Percentiles rank a stretch among this genome's conserved stretches.
These are phyloP conservation scores for Prunella fulvescens DNA, from an alignment of 2,113 vertebrate species.

Conservation along the genomic window DNA sequence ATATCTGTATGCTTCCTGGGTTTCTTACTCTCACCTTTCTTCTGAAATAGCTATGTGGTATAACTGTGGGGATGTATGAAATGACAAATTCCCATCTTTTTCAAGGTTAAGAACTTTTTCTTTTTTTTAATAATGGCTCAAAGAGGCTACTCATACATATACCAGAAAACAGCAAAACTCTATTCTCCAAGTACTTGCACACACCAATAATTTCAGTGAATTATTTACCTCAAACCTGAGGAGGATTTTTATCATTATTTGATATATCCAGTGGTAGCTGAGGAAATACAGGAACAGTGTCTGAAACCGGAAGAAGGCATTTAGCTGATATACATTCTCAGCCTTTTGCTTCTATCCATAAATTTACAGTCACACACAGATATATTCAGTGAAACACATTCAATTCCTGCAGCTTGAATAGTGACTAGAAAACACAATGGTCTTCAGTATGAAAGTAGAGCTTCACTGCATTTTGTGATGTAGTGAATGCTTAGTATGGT, in stretches of 20 bases:
- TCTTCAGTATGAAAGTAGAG: background rate
- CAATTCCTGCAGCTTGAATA: background rate
- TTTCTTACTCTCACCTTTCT: background rate
- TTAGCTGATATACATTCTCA: conserved; percentile 3
- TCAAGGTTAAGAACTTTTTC: background rate
- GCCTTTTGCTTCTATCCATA: background rate
- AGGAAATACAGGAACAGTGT: background rate
- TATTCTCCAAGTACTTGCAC: background rate
- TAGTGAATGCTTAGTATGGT: background rate
- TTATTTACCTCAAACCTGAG: conserved; percentile 8
- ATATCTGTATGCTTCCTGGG: background rate
- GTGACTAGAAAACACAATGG: conserved; percentile 1
- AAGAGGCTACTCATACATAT: background rate
- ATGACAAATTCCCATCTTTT: background rate
- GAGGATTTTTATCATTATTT: conserved; percentile 32
- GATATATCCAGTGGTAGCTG: background rate
- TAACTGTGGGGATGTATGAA: background rate
- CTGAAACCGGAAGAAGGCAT: background rate
- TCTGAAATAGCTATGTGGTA: background rate
- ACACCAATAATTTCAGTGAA: background rate
- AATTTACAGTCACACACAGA: background rate
- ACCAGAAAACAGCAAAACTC: background rate
- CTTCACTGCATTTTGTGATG: background rate
- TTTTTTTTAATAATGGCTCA: background rate
- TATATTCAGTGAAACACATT: background rate